Base-by-base conservation (phyloP, 1,140 invertebrate genomes). In the Heliconius hermathena region DNA sequence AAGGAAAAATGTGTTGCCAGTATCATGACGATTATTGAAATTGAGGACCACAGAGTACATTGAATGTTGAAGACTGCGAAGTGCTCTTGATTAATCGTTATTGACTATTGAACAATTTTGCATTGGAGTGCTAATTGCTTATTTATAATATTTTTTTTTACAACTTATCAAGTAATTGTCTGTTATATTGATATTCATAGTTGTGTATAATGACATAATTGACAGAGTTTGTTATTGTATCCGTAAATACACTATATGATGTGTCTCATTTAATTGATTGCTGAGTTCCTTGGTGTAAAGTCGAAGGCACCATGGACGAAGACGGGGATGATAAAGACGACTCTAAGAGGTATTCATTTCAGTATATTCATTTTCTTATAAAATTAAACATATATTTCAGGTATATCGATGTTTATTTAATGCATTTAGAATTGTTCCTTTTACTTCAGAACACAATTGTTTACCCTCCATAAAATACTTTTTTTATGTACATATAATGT, bases 271-370 rank as follows among this genome's bases (percentile, higher is more conserved):
- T 71, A 75, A 75, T 70, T 79, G 54, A 54, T 76, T 49, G 46
- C 18, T 57, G 60, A 66, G 5, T 29, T 66, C 60, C 26, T 36
- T 72, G 46, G 52, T 72, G 73, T 77, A 66, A 41, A 77, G 41
- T 66, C 20, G 33, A 60, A 71, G 52, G 66, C 82, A 88, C 75
- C 82, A 93, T 93, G 91, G 91, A 92, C 26, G 91, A 93, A 83
- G 91, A 93, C 73, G 90, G 87, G 11, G 90, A 93, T 82, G 91
- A 93, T 79, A 93, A 93, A 84, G 91, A 92, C 84, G 91, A 93
- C 74, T 86, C 89, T 18, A 93, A 93, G 86, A 89, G 91, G 91
- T 92, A 84, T 76, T 57, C 73, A 76, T 73, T 76, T 26, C 60
- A 66, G 26, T 29, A 66, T 66, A 66, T 66, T 66, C 8, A 2